Percentiles rank a stretch among this genome's conserved stretches.
Conservation (phyloP, 2,888 invertebrate genomes). For the Rhynchonema sp. region DNA sequence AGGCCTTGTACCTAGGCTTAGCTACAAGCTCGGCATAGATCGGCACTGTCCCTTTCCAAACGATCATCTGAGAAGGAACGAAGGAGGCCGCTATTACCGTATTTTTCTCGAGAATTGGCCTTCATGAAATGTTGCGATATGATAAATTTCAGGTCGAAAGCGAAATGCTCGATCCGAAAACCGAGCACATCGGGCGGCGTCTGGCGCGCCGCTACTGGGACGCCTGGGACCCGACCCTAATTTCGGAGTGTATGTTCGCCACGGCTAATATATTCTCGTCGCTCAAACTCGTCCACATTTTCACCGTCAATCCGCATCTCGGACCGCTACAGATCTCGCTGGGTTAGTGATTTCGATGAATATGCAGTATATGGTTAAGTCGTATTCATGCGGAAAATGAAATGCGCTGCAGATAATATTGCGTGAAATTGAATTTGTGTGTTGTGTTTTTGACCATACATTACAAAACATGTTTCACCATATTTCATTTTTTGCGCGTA, state of each 20-base stretch:
- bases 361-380: neutral
- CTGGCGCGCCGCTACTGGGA: constrained; percentile 76
- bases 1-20: too few relatives aligned
- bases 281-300: constrained; percentile 69
- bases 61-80: too few relatives aligned
- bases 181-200: constrained; percentile 2
- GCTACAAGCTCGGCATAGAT: too few relatives aligned
- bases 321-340: constrained; percentile 78
- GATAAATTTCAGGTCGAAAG: neutral
- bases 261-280: constrained; percentile 94
- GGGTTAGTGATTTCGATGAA: constrained; percentile 33
- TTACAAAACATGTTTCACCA: too few relatives aligned
- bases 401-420: too few relatives aligned
- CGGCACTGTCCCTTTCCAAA: too few relatives aligned
- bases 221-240: constrained; percentile 92
- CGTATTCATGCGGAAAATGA: neutral
- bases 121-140: too few relatives aligned
- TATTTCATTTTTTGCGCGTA: too few relatives aligned
- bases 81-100: too few relatives aligned
- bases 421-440: too few relatives aligned
- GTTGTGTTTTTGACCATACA: too few relatives aligned
- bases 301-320: constrained; percentile 76
- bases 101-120: too few relatives aligned
- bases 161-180: neutral
- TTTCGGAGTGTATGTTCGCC: constrained; percentile 86